Conservation (phyloP, 2,113 vertebrate genomes). For the Forbesichthys papilliferus region DNA sequence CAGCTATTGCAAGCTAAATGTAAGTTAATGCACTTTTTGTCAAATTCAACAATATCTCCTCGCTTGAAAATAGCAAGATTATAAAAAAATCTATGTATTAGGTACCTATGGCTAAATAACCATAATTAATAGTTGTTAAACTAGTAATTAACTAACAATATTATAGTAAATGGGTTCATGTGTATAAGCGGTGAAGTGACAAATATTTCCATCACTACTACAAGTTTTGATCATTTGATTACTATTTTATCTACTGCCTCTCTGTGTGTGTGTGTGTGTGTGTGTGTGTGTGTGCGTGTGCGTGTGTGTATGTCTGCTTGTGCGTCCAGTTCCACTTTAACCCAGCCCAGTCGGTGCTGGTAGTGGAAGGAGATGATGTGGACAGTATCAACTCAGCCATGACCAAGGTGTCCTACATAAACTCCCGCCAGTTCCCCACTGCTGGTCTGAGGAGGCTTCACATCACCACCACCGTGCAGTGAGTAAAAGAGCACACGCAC, state of each 20-base stretch:
- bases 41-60: no score
- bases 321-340: conserved; percentile 92
- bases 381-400: conserved; percentile 91
- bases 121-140: no score
- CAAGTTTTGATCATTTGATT: neutral
- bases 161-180: no score
- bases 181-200: no score
- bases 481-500: conserved; percentile 30
- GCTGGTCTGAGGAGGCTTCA: conserved; percentile 84
- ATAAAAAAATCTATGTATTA: no score
- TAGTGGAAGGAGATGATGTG: conserved; percentile 93
- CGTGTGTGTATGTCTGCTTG: conserved; percentile 13
- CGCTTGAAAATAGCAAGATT: no score
- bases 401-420: conserved; percentile 95
- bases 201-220: no score
- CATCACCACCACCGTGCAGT: conserved; percentile 93
- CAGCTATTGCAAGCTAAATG: no score
- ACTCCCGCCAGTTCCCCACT: conserved; percentile 94
- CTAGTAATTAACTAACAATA: no score
- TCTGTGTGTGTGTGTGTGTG: neutral
- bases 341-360: conserved; percentile 93
- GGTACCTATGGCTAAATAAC: no score
- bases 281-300: neutral
- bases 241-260: neutral
- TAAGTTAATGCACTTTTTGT: no score